Conservation (phyloP, 2,113 vertebrate genomes). For the Equus quagga region DNA sequence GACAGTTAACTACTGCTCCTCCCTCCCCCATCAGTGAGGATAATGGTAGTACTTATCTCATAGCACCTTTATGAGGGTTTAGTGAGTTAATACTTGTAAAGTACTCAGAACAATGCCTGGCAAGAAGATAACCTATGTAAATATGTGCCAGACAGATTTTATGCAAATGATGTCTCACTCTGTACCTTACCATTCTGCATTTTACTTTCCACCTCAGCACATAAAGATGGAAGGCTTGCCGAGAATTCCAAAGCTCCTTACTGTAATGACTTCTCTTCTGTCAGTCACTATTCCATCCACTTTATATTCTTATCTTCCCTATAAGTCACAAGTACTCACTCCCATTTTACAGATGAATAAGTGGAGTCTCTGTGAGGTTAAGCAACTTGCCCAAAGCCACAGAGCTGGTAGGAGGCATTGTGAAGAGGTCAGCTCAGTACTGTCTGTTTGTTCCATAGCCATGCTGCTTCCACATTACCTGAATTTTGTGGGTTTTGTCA, state of each 20-base stretch:
- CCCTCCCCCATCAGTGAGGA: no score
- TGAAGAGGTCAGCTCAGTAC: background rate
- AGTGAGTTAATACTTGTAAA: background rate
- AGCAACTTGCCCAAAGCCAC: background rate
- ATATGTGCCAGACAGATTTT: background rate
- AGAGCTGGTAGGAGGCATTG: background rate
- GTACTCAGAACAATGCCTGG: background rate
- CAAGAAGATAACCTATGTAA: background rate
- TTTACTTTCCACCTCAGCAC: background rate
- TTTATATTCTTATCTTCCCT: background rate
- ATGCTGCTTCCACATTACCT: background rate
- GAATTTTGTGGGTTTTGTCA: background rate
- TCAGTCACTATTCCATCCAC: background rate
- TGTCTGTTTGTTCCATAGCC: background rate
- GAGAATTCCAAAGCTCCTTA: background rate
- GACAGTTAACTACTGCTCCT: background rate
- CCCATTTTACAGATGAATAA: background rate
- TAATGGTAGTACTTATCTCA: no score
- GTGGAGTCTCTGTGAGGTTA: background rate
- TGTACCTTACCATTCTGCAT: background rate
- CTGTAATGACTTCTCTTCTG: background rate
- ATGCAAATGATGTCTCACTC: background rate
- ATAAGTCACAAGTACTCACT: background rate
- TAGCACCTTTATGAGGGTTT: background rate
- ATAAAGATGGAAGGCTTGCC: background rate